These are phyloP conservation scores for Heterochromis multidens DNA, from an alignment of 2,113 vertebrate genomes.

Conservation along the genomic window DNA sequence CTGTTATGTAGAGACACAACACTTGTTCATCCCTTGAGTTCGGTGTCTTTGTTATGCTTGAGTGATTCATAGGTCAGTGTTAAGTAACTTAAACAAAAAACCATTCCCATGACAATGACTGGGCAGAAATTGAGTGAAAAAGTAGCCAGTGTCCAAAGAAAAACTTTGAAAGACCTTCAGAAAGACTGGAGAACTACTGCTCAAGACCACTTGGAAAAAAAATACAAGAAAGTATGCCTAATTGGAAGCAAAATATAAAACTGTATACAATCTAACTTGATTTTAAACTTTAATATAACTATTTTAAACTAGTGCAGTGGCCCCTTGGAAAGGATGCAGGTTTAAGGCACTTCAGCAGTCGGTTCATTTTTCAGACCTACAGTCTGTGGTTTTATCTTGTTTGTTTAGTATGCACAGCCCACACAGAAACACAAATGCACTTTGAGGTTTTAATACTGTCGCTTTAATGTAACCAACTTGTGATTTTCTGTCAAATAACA, in stretches of 20 bases:
- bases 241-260: too few relatives aligned
- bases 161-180: too few relatives aligned
- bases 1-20: too few relatives aligned
- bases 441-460: background rate
- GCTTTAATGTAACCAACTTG: background rate
- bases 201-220: background rate
- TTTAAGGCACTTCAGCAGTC: background rate
- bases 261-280: background rate
- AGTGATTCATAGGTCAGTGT: too few relatives aligned
- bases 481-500: background rate
- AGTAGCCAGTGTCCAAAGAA: too few relatives aligned
- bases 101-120: too few relatives aligned
- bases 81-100: too few relatives aligned
- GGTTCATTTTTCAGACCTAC: background rate
- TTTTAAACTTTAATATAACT: background rate
- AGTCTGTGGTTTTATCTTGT: background rate
- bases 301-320: background rate
- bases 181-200: background rate
- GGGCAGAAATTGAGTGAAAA: too few relatives aligned
- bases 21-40: too few relatives aligned
- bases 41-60: too few relatives aligned
- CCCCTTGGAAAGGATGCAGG: background rate
- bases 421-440: background rate
- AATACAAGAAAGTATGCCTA: background rate
- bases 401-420: background rate